phyloP scores from a whole-genome alignment of 2,888 invertebrate species.

The Lasius platythorax region DNA sequence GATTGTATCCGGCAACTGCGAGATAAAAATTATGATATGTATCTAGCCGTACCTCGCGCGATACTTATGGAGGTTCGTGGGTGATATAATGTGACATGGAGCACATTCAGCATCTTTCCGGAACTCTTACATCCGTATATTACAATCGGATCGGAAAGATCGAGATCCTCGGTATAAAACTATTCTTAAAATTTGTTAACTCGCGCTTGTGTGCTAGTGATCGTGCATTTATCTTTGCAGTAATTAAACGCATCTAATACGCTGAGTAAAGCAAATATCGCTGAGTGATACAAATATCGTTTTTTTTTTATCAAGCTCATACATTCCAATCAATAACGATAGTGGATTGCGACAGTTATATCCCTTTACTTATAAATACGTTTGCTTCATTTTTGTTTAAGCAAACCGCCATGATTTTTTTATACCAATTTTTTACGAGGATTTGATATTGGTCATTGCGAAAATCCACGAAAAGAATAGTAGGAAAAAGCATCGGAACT shows the following conservation, averaged over 20 bases:
- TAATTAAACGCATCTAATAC: not conserved
- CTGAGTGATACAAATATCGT: not conserved
- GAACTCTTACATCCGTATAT: constrained; percentile 74
- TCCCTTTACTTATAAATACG: not conserved
- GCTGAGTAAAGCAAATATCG: no score
- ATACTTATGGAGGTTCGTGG: constrained; percentile 85
- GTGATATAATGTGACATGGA: constrained; percentile 83
- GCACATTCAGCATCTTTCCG: constrained; percentile 78
- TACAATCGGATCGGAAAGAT: constrained; percentile 59
- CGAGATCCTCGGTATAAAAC: constrained; percentile 52
- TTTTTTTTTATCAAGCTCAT: no score
- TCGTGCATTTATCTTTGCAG: no score
- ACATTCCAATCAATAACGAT: not conserved
- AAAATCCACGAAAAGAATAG: not conserved
- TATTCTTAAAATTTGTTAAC: constrained; percentile 17
- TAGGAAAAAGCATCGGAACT: not conserved
- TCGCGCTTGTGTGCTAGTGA: not conserved
- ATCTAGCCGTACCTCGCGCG: constrained; percentile 79
- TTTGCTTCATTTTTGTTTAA: not conserved
- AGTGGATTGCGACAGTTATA: not conserved
- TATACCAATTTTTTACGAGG: not conserved
- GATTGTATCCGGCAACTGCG: constrained; percentile 74
- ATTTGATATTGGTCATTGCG: not conserved
- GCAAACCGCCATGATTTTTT: not conserved
- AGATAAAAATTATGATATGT: constrained; percentile 85